Evolutionary conservation across 2,113 vertebrate genomes (phyloP).

Genomic region (Pseudopipra pipra): DNA sequence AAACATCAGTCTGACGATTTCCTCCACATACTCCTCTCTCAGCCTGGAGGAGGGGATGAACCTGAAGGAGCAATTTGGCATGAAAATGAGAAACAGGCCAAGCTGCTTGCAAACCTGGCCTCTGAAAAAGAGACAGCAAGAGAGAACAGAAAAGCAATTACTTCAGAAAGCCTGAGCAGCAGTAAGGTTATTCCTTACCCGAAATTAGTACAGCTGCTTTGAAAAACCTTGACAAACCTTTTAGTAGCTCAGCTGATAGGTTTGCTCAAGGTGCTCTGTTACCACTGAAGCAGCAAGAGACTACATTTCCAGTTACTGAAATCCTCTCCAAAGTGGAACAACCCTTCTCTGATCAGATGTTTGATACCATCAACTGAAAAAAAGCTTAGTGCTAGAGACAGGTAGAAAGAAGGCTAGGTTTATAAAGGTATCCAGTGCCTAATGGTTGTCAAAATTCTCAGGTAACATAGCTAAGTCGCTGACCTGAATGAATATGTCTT

Average conservation of each 20-base stretch:
- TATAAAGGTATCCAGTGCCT: neutral
- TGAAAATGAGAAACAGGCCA: constrained; percentile 34
- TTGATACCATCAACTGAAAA: neutral
- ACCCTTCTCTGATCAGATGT: neutral
- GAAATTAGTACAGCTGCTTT: constrained; percentile 6
- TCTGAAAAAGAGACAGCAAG: neutral
- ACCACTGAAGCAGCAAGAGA: neutral
- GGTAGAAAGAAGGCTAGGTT: neutral
- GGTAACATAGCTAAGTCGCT: neutral
- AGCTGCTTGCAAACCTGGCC: neutral
- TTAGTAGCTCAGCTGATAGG: neutral
- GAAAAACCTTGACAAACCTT: neutral
- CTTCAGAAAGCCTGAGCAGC: neutral
- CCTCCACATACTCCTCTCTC: neutral
- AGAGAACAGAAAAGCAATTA: constrained; percentile 19
- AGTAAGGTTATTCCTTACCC: neutral
- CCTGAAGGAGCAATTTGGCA: neutral
- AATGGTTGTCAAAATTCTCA: neutral
- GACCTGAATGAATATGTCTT: neutral
- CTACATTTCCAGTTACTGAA: neutral
- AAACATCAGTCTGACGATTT: neutral
- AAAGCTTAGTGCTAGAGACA: neutral
- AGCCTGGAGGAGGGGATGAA: neutral
- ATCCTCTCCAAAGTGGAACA: neutral
- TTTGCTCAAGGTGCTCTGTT: neutral